Evolutionary conservation across 2,113 vertebrate genomes (phyloP).

Genomic region (Phalacrocorax brasilianus): DNA sequence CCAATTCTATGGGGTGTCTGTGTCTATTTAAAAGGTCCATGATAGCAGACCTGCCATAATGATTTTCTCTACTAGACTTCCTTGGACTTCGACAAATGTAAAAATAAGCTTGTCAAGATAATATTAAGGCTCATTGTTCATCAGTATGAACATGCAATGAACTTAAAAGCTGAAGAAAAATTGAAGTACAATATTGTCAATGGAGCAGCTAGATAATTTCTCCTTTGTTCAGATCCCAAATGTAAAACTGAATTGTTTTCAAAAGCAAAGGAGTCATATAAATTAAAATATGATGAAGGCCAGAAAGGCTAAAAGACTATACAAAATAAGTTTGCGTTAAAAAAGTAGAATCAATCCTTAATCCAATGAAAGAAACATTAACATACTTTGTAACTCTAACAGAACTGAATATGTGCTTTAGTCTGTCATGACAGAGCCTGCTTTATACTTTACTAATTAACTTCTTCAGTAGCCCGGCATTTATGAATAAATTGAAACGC

Average conservation of each 20-base stretch:
- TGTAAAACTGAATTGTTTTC: background rate
- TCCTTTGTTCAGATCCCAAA: background rate
- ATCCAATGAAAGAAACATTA: background rate
- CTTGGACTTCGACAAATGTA: background rate
- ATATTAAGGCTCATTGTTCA: background rate
- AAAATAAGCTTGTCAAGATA: conserved; percentile 45
- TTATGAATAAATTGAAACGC: background rate
- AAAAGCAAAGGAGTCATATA: background rate
- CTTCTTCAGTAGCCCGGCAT: background rate
- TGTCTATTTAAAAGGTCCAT: conserved; percentile 17
- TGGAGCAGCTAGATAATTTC: background rate
- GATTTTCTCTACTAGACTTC: background rate
- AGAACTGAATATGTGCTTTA: background rate
- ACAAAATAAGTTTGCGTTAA: background rate
- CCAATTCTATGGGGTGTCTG: background rate
- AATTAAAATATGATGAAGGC: background rate
- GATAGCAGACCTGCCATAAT: conserved; percentile 11
- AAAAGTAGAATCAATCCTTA: background rate
- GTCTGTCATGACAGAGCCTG: background rate
- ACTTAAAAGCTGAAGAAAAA: background rate
- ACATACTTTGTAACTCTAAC: background rate
- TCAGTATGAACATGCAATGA: background rate
- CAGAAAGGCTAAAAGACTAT: background rate
- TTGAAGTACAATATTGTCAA: background rate
- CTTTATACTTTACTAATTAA: background rate